Evolutionary conservation across 1,140 invertebrate genomes (phyloP), one percentile per base, ranked within the genome.

Genomic region (Lepidurus couesii): DNA sequence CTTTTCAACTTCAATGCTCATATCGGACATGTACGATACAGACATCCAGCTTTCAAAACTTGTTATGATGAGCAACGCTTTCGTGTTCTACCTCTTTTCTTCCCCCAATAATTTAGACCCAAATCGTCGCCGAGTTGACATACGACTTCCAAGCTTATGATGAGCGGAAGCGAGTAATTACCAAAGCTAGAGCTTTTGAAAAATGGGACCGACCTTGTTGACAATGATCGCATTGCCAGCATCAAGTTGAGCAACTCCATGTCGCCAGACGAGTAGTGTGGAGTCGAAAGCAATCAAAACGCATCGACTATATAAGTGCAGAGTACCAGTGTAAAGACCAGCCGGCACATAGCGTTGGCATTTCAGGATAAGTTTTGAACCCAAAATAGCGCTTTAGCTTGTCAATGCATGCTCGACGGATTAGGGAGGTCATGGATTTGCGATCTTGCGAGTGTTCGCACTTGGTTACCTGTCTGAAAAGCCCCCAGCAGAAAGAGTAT

Each of bases 31-130:
- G 34, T 34, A 34, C 34, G 34, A 34, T 34, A 34, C 34, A 65
- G 16, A 9, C 9, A 65, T 5, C 53, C 16, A 65, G 13, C 13
- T 65, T 65, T 7, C 8, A 65, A 21, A 21, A 34, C 34, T 16
- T 21, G 45, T 47, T 47, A 47, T 47, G 53, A 65, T 16, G 53
- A 34, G 53, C 53, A 65, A 65, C 53, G 34, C 21, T 65, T 65
- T 65, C 53, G 13, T 16, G 9, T 65, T 65, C 13, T 65, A 34
- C 34, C 13, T 65, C 16, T 16, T 21, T 16, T 65, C 16, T 1
- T 65, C 16, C 53, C n/a, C 53, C 53, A 65, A 65, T 65, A 65
- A 65, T 65, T 65, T 65, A 65, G 34, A 34, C 34, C 53, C 53
- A 65, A 13, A 7, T 13, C 53, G 6, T n/a, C 3, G 53, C 6